Evolutionary conservation across 1,140 invertebrate genomes (phyloP).

Genomic region (Ephestia elutella): DNA sequence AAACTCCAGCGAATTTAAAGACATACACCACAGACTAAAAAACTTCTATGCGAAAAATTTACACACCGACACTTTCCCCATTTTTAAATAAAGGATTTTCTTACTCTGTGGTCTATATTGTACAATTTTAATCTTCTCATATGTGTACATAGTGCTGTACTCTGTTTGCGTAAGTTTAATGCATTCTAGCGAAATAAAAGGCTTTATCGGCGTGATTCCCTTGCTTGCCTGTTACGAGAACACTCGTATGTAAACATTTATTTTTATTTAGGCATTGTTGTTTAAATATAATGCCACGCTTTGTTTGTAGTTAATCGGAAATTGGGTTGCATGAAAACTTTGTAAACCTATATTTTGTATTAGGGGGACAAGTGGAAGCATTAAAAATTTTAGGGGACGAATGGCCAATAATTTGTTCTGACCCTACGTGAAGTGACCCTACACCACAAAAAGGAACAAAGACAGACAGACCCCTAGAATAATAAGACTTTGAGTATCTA

Average conservation of each 20-base stretch:
- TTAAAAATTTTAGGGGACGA: too few species aligned
- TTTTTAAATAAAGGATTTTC: not conserved
- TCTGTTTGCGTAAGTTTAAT: conserved; percentile 1
- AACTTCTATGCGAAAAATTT: not conserved
- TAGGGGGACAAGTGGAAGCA: too few species aligned
- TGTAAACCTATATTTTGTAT: too few species aligned
- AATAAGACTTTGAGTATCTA: too few species aligned
- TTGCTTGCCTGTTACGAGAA: not conserved
- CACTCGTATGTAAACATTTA: conserved; percentile 2
- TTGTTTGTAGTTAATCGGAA: not conserved
- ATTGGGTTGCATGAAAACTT: too few species aligned
- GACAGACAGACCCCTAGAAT: too few species aligned
- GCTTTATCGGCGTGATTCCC: not conserved
- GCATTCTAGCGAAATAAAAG: conserved; percentile 4
- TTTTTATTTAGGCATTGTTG: not conserved
- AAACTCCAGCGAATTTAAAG: not conserved
- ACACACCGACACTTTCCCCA: not conserved
- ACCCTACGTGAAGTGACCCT: too few species aligned
- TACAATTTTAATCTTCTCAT: conserved; percentile 2
- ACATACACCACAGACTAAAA: not conserved
- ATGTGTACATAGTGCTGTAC: not conserved
- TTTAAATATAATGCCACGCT: not conserved
- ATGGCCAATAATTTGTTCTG: too few species aligned
- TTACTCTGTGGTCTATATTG: not conserved
- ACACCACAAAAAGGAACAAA: too few species aligned